phyloP scores from a whole-genome alignment of 92 coral and sea anemone species.

The Heliopora coerulea region DNA sequence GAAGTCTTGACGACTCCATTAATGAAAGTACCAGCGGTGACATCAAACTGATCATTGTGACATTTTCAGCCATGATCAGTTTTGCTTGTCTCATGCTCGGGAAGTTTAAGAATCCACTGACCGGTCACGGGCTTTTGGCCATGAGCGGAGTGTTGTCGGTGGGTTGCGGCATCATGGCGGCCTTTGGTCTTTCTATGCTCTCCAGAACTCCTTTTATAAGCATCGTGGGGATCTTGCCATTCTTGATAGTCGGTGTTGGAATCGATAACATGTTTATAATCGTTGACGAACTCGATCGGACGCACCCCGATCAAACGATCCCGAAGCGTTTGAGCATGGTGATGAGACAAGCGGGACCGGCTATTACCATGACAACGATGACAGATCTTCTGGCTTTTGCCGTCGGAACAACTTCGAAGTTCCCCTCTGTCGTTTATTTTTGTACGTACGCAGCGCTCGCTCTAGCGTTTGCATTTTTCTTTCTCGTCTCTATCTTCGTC shows the following conservation, averaged over 20 bases:
- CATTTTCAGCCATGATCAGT: not conserved
- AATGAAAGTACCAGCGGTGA: slow-evolving; percentile 17
- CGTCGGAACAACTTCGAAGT: slow-evolving; percentile 71
- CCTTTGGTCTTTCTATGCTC: slow-evolving; percentile 63
- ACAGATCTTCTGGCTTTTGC: slow-evolving; percentile 27
- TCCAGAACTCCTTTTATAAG: slow-evolving; percentile 57
- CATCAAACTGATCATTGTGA: slow-evolving; percentile 23
- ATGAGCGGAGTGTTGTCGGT: slow-evolving; percentile 64
- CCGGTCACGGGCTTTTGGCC: slow-evolving; percentile 64
- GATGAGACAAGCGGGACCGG: too few relatives aligned
- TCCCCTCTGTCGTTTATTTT: slow-evolving; percentile 69
- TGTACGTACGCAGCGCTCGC: slow-evolving; percentile 71
- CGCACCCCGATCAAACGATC: slow-evolving; percentile 18
- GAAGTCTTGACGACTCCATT: not conserved
- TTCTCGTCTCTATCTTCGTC: slow-evolving; percentile 68
- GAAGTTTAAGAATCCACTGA: not conserved
- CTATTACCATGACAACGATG: too few relatives aligned
- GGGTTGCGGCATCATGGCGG: slow-evolving; percentile 64
- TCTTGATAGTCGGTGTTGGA: slow-evolving; percentile 68
- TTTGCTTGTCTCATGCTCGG: slow-evolving; percentile 2
- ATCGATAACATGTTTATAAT: slow-evolving; percentile 32
- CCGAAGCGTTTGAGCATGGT: too few relatives aligned
- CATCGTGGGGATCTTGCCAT: slow-evolving; percentile 68
- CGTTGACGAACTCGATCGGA: slow-evolving; percentile 70
- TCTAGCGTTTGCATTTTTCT: slow-evolving; percentile 56